Conservation (phyloP, 2,797 vertebrate species). For the Syngnathus acus region DNA sequence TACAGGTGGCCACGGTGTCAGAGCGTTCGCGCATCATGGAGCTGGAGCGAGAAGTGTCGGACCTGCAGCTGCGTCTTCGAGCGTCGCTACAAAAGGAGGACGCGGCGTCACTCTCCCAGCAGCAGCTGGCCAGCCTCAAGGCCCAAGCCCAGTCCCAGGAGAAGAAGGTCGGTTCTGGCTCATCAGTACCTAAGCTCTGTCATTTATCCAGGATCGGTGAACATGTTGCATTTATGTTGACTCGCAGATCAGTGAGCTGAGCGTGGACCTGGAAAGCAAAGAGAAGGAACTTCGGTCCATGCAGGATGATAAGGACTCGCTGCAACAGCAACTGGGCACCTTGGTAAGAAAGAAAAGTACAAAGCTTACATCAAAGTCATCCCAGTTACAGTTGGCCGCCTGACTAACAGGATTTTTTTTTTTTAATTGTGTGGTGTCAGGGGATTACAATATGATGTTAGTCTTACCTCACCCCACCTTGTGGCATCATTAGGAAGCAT, state of each 20-base stretch:
- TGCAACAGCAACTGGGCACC: conserved; percentile 64
- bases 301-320: conserved; percentile 66
- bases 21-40: conserved; percentile 98
- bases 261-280: conserved; percentile 77
- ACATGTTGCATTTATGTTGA: conserved; percentile 52
- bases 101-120: conserved; percentile 72
- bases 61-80: conserved; percentile 80
- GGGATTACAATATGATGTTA: too few relatives aligned
- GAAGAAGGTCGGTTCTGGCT: conserved; percentile 65
- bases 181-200: background rate
- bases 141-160: conserved; percentile 72
- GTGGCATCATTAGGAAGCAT: background rate
- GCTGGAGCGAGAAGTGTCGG: conserved; percentile 85
- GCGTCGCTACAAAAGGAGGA: conserved; percentile 73
- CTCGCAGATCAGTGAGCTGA: conserved; percentile 72
- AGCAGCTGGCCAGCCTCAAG: conserved; percentile 80
- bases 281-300: conserved; percentile 73
- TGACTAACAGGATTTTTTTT: background rate
- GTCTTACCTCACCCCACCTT: too few relatives aligned
- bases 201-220: conserved; percentile 18
- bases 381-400: too few relatives aligned
- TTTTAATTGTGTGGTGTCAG: too few relatives aligned
- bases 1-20: conserved; percentile 91
- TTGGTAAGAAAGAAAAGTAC: conserved; percentile 53
- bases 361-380: too few relatives aligned